phyloP scores from a whole-genome alignment of 2,113 vertebrate genomes.

The Thinocorus orbignyianus region DNA sequence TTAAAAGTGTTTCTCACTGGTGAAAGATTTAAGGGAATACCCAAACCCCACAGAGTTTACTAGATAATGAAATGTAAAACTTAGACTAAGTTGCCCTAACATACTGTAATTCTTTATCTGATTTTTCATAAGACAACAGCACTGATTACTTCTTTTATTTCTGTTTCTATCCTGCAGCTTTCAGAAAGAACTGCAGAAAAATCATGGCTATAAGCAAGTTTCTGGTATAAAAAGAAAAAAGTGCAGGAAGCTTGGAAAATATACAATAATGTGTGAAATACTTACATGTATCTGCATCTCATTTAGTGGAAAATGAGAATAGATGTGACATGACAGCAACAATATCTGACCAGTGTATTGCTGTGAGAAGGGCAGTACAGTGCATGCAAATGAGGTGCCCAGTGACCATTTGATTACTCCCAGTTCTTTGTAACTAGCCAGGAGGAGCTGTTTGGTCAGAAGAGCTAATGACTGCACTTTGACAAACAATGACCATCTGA shows the following conservation, averaged over 20 bases:
- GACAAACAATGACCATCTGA: background rate
- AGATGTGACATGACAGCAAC: background rate
- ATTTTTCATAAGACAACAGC: slow-evolving; percentile 6
- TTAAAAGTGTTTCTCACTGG: slow-evolving; percentile 52
- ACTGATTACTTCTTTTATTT: slow-evolving; percentile 38
- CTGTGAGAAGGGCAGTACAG: background rate
- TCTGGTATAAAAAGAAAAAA: background rate
- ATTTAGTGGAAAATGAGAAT: background rate
- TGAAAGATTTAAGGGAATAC: slow-evolving; percentile 36
- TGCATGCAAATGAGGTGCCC: background rate
- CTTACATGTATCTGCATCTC: background rate
- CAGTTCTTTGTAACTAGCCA: background rate
- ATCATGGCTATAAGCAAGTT: background rate
- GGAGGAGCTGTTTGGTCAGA: background rate
- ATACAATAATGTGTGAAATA: background rate
- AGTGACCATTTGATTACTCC: background rate
- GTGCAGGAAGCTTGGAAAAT: background rate
- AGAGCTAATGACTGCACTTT: background rate
- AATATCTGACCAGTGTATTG: background rate
- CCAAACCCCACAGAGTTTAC: background rate
- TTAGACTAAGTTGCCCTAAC: slow-evolving; percentile 3
- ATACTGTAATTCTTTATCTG: slow-evolving; percentile 16
- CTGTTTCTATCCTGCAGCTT: background rate
- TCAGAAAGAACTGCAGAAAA: background rate
- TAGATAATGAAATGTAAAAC: slow-evolving; percentile 30